phyloP scores from a whole-genome alignment of 2,113 vertebrate genomes.

The Nothobranchius furzeri region DNA sequence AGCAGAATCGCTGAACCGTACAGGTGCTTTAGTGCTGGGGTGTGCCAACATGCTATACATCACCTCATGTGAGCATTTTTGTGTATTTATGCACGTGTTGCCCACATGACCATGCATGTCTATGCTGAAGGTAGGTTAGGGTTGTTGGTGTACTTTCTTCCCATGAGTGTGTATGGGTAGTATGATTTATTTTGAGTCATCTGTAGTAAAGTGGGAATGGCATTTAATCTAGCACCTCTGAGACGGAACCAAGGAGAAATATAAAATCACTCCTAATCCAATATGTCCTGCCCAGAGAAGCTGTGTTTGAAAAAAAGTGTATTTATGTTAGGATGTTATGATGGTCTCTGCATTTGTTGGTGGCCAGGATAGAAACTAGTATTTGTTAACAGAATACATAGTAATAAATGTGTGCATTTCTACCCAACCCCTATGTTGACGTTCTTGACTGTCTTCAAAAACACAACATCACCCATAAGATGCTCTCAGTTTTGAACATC shows the following conservation, averaged over 20 bases:
- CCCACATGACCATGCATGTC: constrained; percentile 6
- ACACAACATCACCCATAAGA: no score
- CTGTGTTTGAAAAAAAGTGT: constrained; percentile 39
- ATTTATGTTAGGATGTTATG: constrained; percentile 9
- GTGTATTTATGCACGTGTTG: constrained; percentile 29
- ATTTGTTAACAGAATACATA: not conserved
- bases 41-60: constrained; percentile 72
- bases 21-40: constrained; percentile 67
- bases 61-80: constrained; percentile 45
- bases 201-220: constrained; percentile 76
- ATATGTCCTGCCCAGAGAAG: constrained; percentile 64
- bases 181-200: constrained; percentile 74
- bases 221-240: constrained; percentile 78
- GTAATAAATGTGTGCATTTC: not conserved
- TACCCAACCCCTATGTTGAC: no score
- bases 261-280: constrained; percentile 69
- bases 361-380: not conserved
- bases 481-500: no score
- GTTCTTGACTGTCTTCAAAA: no score
- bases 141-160: constrained; percentile 18
- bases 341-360: constrained; percentile 14
- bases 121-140: constrained; percentile 5
- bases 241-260: constrained; percentile 50
- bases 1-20: constrained; percentile 62
- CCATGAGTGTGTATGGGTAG: constrained; percentile 54